A percentile compares a stretch with the other conserved stretches of the same genome.
These are phyloP conservation scores for Pogona vitticeps DNA, from an alignment of 2,113 vertebrate species.

Conservation along the genomic window DNA sequence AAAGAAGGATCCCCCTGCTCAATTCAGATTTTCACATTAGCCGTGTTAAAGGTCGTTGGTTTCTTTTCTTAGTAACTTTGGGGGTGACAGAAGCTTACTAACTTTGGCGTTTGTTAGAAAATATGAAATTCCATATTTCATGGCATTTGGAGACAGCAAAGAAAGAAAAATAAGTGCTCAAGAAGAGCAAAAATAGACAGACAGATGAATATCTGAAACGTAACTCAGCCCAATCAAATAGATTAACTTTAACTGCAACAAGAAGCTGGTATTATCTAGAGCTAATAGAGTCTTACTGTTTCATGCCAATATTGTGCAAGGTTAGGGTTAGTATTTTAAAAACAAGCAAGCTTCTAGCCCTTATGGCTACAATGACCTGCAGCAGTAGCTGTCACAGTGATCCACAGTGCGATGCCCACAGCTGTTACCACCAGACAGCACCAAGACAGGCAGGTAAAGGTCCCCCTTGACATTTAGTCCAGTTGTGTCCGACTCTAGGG, in stretches of 20 bases:
- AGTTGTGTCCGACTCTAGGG: too few relatives aligned
- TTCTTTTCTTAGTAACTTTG: background rate
- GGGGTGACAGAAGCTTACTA: background rate
- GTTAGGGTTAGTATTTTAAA: background rate
- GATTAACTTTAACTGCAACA: background rate
- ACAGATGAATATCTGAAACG: background rate
- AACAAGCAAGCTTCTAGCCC: background rate
- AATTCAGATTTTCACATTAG: background rate
- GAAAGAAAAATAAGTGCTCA: background rate
- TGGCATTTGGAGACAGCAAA: background rate
- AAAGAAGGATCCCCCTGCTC: background rate
- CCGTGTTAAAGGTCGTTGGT: background rate
- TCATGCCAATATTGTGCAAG: background rate
- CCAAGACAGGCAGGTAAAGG: too few relatives aligned
- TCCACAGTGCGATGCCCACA: background rate
- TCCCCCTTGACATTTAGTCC: too few relatives aligned
- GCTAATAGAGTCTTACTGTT: background rate
- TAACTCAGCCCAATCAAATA: background rate
- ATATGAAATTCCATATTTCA: background rate
- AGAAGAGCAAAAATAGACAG: background rate
- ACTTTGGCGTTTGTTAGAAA: too few relatives aligned
- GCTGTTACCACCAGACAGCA: background rate
- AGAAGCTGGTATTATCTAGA: background rate
- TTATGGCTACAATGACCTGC: background rate
- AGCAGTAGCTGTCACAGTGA: too few relatives aligned